Conservation (phyloP, 2,113 vertebrate genomes). For the Myrmecophaga tridactyla region DNA sequence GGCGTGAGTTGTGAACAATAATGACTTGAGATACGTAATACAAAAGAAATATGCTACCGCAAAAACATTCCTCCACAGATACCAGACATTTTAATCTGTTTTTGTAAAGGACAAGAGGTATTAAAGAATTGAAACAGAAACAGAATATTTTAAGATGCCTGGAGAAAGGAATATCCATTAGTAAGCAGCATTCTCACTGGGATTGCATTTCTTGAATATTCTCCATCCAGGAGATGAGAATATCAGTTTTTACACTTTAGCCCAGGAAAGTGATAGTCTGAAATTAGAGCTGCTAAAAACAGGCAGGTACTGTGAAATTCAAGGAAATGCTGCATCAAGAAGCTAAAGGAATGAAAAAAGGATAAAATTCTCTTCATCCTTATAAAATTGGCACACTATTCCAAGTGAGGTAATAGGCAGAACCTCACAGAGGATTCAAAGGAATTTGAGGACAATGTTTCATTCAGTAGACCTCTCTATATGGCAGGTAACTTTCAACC, state of each 20-base stretch:
- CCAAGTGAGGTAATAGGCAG: slow-evolving; percentile 83
- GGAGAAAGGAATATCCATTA: slow-evolving; percentile 79
- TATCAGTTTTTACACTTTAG: slow-evolving; percentile 80
- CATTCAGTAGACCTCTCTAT: slow-evolving; percentile 89
- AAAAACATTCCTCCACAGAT: slow-evolving; percentile 65
- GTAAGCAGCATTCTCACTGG: slow-evolving; percentile 78
- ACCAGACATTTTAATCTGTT: slow-evolving; percentile 83
- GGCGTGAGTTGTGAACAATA: slow-evolving; percentile 19
- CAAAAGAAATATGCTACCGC: slow-evolving; percentile 54
- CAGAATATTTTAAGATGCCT: slow-evolving; percentile 77
- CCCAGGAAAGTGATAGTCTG: slow-evolving; percentile 74
- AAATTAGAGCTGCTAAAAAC: slow-evolving; percentile 80
- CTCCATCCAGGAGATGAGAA: slow-evolving; percentile 71
- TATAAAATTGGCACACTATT: slow-evolving; percentile 86
- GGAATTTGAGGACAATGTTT: slow-evolving; percentile 87
- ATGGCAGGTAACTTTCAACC: slow-evolving; percentile 89
- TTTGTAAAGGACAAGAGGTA: slow-evolving; percentile 79
- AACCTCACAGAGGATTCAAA: slow-evolving; percentile 83
- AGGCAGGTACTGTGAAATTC: slow-evolving; percentile 82
- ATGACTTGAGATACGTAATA: slow-evolving; percentile 50
- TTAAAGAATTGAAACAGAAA: slow-evolving; percentile 82
- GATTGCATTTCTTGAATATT: slow-evolving; percentile 85
- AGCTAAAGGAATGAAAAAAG: slow-evolving; percentile 78
- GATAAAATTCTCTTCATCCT: slow-evolving; percentile 83
- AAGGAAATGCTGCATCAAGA: slow-evolving; percentile 80